A percentile compares a stretch with the other conserved stretches of the same genome.
phyloP scores from a whole-genome alignment of 2,113 vertebrate genomes.

The Oenanthe melanoleuca region DNA sequence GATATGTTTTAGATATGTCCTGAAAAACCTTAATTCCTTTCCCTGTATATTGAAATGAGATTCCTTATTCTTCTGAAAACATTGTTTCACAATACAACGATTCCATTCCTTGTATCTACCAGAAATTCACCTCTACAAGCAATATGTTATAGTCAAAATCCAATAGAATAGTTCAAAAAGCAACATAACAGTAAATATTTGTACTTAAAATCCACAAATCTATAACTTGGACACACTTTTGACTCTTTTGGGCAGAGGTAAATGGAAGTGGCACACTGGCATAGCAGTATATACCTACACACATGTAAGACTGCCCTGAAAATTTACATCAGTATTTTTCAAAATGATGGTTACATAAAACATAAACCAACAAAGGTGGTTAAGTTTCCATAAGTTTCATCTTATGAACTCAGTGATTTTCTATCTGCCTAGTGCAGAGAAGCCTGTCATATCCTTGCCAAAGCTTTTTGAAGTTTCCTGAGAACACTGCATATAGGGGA shows the following conservation, averaged over 20 bases:
- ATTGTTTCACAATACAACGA: neutral
- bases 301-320: neutral
- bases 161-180: neutral
- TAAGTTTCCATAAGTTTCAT: neutral
- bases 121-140: neutral
- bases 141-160: neutral
- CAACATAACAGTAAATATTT: neutral
- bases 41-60: neutral
- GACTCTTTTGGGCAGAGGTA: neutral
- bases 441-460: neutral
- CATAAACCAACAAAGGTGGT: neutral
- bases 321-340: neutral
- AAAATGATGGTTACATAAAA: neutral
- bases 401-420: neutral
- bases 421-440: neutral
- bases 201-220: accelerated
- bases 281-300: neutral
- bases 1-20: neutral
- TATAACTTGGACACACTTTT: neutral
- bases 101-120: neutral
- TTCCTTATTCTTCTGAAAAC: neutral
- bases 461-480: neutral
- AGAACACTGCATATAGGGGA: neutral
- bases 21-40: neutral
- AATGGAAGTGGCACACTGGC: neutral